Evolutionary conservation across 1,140 invertebrate species (phyloP), one percentile per base, ranked within the genome.

Genomic region (Pachyrhynchus sulphureomaculatus): DNA sequence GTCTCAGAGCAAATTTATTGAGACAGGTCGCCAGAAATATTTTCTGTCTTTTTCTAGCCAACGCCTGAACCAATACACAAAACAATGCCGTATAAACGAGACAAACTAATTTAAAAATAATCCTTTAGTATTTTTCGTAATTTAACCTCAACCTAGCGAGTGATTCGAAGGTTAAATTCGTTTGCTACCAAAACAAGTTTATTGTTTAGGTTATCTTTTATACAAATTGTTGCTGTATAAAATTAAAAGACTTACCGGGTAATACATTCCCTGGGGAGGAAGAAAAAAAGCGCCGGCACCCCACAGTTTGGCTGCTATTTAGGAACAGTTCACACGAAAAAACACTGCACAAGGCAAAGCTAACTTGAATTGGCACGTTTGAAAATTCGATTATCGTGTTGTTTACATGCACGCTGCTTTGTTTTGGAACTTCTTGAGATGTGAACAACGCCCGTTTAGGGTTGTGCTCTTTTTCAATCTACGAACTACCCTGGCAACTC

Each of bases 251-350:
- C 89, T 92, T 84, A 92, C 90, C 86, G 89, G 90, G 84, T 92
- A 93, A 82, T 92, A 93, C 86, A 92, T 90, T 85, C 90, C 90
- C 86, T 92, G 90, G 79, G 89, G 88, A 86, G 90, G 88, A 86
- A 93, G 88, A 82, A 92, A 91, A 84, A 90, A 92, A 80, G 89
- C 88, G 82, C 90, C 90, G 83, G 90, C 89, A 83, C 90, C 89
- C 90, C 90, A 93, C 90, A 93, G 90, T 86, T 92, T 92, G 90
- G 87, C 85, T 85, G 88, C 86, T 88, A 86, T 88, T 84, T 83
- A 34, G 60, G 61, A 70, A 72, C 69, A 61, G 56, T 62, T 66
- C 53, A 62, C 69, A 69, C 65, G 66, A 70, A 67, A 64, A 68
- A 65, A 62, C 63, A 69, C 66, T 68, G 66, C 68, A 70, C 70